phyloP scores from a whole-genome alignment of 1,140 invertebrate species.

The Brachionus koreanus region DNA sequence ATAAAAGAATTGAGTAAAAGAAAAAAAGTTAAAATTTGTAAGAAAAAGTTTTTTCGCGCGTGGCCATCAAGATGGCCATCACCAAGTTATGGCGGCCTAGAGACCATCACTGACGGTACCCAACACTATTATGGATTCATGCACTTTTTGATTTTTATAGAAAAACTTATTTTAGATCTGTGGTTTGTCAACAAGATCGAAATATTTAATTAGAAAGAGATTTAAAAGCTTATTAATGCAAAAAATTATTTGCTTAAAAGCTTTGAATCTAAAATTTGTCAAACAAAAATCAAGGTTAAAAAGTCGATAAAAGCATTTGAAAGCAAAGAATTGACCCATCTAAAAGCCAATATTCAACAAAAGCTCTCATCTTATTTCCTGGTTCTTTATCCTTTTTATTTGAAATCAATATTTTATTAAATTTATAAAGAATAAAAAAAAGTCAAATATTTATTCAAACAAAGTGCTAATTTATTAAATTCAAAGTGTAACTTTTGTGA shows the following conservation, averaged over 20 bases:
- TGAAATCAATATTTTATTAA: slow-evolving; percentile 29
- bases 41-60: too few relatives aligned
- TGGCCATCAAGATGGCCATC: too few relatives aligned
- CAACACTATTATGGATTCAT: too few relatives aligned
- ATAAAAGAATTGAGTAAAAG: too few relatives aligned
- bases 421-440: not conserved
- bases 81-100: too few relatives aligned
- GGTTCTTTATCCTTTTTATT: not conserved
- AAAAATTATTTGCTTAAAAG: not conserved
- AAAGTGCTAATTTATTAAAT: not conserved
- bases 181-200: not conserved
- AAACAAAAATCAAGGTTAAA: not conserved
- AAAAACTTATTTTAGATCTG: not conserved
- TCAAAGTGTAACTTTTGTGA: slow-evolving; percentile 9
- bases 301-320: not conserved
- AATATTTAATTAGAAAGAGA: not conserved
- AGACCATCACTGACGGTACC: too few relatives aligned
- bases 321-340: not conserved
- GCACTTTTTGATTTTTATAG: too few relatives aligned
- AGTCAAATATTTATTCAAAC: not conserved
- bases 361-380: slow-evolving; percentile 13
- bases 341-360: not conserved
- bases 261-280: not conserved
- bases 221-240: slow-evolving; percentile 4
- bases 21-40: too few relatives aligned